Evolutionary conservation across 2,113 vertebrate genomes (phyloP).

Genomic region (Athene cunicularia): DNA sequence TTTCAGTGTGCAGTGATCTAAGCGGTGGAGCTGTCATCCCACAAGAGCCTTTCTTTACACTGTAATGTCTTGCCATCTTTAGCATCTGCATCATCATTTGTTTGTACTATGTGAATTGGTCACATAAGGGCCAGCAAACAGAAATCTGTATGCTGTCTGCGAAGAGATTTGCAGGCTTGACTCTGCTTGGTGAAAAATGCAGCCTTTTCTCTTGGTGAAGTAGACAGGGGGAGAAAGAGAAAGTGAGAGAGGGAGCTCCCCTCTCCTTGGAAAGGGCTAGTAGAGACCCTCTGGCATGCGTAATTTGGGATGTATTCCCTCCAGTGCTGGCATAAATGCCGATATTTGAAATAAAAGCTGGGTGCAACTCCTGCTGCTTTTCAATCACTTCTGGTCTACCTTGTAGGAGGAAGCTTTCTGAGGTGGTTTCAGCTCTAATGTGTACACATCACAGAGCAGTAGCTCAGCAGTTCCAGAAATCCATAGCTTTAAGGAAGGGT

Average conservation of each 20-base stretch:
- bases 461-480: not conserved
- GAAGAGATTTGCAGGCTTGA: not conserved
- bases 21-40: not conserved
- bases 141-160: not conserved
- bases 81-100: conserved; percentile 22
- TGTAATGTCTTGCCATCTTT: conserved; percentile 1
- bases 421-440: not conserved
- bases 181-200: not conserved
- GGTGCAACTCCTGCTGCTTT: not conserved
- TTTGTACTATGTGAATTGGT: conserved; percentile 1
- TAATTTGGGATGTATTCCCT: not conserved
- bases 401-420: not conserved
- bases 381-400: not conserved
- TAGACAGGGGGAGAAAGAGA: not conserved
- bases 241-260: not conserved
- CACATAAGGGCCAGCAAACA: not conserved
- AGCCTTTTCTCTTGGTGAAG: not conserved
- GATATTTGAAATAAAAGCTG: not conserved
- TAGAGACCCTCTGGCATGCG: not conserved
- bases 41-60: not conserved
- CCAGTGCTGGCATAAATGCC: not conserved
- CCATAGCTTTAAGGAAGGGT: not conserved
- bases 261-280: not conserved
- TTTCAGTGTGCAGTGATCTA: not conserved
- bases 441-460: not conserved